Conservation (phyloP, 2,888 invertebrate species). For the Cylindroiulus punctatus region DNA sequence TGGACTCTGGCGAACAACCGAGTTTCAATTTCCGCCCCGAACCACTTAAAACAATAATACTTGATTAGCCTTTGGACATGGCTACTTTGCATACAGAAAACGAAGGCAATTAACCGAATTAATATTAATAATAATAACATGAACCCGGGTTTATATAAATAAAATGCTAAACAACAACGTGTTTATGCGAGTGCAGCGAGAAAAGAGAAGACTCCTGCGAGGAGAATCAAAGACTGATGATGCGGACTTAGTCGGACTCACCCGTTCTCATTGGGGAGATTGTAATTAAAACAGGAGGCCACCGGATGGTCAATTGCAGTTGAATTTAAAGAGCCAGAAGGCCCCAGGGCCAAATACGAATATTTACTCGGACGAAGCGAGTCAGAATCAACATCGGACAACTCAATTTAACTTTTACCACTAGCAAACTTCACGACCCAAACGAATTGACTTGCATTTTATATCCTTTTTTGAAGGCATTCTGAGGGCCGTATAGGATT, state of each 20-base stretch:
- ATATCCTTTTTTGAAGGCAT: too few relatives aligned
- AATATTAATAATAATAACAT: constrained; percentile 45
- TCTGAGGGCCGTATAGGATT: too few relatives aligned
- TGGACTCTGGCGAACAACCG: constrained; percentile 40
- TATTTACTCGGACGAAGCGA: neutral
- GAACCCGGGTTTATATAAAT: constrained; percentile 36
- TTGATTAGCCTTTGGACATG: constrained; percentile 47
- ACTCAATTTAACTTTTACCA: neutral
- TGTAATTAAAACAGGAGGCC: constrained; percentile 47
- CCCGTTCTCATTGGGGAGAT: constrained; percentile 27
- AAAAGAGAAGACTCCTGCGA: neutral
- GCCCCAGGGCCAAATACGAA: constrained; percentile 9
- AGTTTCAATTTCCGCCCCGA: constrained; percentile 45
- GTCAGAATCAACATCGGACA: neutral
- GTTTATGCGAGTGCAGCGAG: neutral
- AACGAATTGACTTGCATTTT: too few relatives aligned
- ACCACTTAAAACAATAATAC: constrained; percentile 47
- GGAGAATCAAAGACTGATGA: neutral
- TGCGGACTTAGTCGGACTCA: neutral
- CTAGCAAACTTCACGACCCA: neutral
- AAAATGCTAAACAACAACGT: constrained; percentile 43
- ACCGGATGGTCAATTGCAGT: constrained; percentile 45
- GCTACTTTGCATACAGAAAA: constrained; percentile 45
- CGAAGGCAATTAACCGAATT: constrained; percentile 45
- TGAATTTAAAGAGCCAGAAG: constrained; percentile 1